Conservation (phyloP, 2,888 invertebrate species). For the Hololepta plana region DNA sequence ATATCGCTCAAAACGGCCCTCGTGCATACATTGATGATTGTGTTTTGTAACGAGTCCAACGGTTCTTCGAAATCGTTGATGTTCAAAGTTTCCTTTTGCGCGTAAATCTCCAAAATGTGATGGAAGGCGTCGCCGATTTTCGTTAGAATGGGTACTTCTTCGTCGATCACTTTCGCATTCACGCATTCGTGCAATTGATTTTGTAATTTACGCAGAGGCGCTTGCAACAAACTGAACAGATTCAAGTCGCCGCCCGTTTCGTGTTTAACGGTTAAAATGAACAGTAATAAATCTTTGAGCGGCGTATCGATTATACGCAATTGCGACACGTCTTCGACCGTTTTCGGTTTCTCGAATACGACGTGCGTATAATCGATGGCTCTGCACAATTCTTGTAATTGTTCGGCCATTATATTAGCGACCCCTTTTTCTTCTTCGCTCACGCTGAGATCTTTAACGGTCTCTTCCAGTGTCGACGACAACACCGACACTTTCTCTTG, state of each 20-base stretch:
- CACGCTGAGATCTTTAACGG: slow-evolving; percentile 3
- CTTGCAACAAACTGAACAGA: slow-evolving; percentile 16
- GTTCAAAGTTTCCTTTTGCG: slow-evolving; percentile 7
- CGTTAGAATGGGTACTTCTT: slow-evolving; percentile 16
- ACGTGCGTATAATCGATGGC: slow-evolving; percentile 17
- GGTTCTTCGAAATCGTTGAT: slow-evolving; percentile 16
- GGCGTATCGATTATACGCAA: slow-evolving; percentile 16
- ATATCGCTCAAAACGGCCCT: slow-evolving; percentile 18
- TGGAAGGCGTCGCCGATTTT: slow-evolving; percentile 17
- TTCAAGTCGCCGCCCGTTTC: slow-evolving; percentile 13
- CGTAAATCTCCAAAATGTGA: slow-evolving; percentile 12
- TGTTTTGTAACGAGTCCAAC: slow-evolving; percentile 20
- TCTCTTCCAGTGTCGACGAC: slow-evolving; percentile 6
- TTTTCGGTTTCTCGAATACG: slow-evolving; percentile 14
- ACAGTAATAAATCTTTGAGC: slow-evolving; percentile 17
- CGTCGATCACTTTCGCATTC: slow-evolving; percentile 14
- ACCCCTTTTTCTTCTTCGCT: slow-evolving; percentile 6
- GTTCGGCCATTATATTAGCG: no score
- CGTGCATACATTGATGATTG: slow-evolving; percentile 21
- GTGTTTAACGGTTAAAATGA: slow-evolving; percentile 17
- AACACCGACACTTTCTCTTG: slow-evolving; percentile 8
- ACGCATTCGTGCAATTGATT: slow-evolving; percentile 13
- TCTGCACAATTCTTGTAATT: slow-evolving; percentile 15
- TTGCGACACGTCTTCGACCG: slow-evolving; percentile 14
- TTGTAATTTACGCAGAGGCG: slow-evolving; percentile 17